A percentile compares a stretch with the other conserved stretches of the same genome.
Evolutionary conservation across 23 tunicate genomes (phyloP).

Genomic region (Halocynthia aurantium): DNA sequence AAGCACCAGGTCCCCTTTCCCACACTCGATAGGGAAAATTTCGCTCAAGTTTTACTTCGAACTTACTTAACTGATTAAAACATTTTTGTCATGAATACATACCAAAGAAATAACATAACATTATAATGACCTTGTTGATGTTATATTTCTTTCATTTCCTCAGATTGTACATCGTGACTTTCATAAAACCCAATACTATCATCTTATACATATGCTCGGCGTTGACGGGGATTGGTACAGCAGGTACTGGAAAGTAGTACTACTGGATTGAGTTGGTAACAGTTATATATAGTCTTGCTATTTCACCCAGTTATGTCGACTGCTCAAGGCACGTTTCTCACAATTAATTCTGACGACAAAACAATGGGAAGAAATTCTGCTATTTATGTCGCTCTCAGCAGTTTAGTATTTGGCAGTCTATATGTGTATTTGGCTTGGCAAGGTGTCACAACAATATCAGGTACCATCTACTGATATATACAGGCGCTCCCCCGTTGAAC

Average conservation of each 20-base stretch:
- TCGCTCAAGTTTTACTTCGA: too few relatives aligned
- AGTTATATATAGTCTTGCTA: not conserved
- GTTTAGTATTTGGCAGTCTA: constrained; percentile 85
- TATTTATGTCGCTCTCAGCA: constrained; percentile 82
- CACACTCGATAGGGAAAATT: too few relatives aligned
- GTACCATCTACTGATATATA: not conserved
- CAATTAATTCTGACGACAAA: constrained; percentile 60
- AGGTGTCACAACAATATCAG: constrained; percentile 46
- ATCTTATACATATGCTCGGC: constrained; percentile 77
- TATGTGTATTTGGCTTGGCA: constrained; percentile 95
- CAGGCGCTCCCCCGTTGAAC: too few relatives aligned
- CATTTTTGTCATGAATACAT: too few relatives aligned
- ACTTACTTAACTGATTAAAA: too few relatives aligned
- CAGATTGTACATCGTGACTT: constrained; percentile 76
- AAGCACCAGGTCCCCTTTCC: not conserved
- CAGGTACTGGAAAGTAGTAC: constrained; percentile 18
- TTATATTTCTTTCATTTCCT: not conserved
- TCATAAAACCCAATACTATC: constrained; percentile 69
- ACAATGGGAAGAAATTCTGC: constrained; percentile 98
- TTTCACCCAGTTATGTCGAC: constrained; percentile 59
- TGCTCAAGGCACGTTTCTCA: constrained; percentile 84
- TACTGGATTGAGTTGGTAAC: too few relatives aligned
- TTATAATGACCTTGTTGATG: too few relatives aligned
- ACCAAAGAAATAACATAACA: too few relatives aligned
- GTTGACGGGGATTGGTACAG: constrained; percentile 89